Conservation (phyloP, 2,113 vertebrate genomes). For the Nerophis lumbriciformis region DNA sequence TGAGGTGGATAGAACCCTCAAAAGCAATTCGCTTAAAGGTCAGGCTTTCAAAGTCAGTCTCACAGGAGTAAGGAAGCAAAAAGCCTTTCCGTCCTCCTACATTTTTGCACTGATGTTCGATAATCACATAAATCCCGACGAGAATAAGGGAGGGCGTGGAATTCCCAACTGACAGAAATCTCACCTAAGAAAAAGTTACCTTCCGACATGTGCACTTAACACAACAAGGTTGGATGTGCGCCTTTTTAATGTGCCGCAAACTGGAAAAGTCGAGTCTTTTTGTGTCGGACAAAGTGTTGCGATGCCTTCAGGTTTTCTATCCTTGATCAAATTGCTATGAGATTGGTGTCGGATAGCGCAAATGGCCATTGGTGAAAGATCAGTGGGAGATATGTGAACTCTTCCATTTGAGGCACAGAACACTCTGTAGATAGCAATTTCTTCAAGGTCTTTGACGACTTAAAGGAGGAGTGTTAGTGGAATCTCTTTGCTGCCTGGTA, state of each 20-base stretch:
- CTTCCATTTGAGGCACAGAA: slow-evolving; percentile 19
- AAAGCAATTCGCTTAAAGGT: slow-evolving; percentile 25
- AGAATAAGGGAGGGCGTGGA: slow-evolving; percentile 14
- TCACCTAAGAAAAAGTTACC: slow-evolving; percentile 17
- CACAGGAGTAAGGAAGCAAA: slow-evolving; percentile 21
- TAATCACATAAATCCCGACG: slow-evolving; percentile 21
- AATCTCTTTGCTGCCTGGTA: not conserved
- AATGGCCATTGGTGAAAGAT: slow-evolving; percentile 8
- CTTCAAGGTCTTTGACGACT: not conserved
- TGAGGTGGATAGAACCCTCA: not conserved
- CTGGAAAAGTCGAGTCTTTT: slow-evolving; percentile 9
- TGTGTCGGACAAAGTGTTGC: slow-evolving; percentile 2
- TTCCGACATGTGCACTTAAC: slow-evolving; percentile 28
- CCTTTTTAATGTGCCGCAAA: slow-evolving; percentile 15
- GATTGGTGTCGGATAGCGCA: slow-evolving; percentile 20
- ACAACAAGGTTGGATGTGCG: slow-evolving; percentile 15
- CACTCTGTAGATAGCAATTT: not conserved
- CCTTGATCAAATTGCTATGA: slow-evolving; percentile 23
- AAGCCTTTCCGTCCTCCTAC: slow-evolving; percentile 11
- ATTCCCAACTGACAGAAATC: slow-evolving; percentile 4
- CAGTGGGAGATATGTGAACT: slow-evolving; percentile 8
- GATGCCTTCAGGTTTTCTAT: slow-evolving; percentile 22
- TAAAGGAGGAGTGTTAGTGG: not conserved
- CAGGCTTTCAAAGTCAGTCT: slow-evolving; percentile 17
- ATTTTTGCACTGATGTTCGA: slow-evolving; percentile 22